phyloP scores from a whole-genome alignment of 1,140 invertebrate genomes.

The Thaumatotibia leucotreta region DNA sequence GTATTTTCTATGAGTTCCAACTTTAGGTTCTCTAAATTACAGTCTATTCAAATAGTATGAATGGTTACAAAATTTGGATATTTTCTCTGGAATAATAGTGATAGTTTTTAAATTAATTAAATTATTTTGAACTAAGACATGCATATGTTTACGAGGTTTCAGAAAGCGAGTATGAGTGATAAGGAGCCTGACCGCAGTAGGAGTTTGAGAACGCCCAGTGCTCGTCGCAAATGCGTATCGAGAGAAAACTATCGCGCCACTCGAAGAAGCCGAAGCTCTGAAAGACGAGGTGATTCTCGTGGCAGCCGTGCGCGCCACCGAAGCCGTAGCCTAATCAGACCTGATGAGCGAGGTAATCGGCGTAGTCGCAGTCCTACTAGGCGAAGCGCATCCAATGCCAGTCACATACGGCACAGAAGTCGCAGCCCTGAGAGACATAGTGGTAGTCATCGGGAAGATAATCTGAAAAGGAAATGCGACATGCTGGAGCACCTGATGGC shows the following conservation, averaged over 20 bases:
- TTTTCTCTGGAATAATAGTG: too few species aligned
- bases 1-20: too few species aligned
- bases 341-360: neutral
- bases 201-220: neutral
- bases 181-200: neutral
- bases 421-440: neutral
- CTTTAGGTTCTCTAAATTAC: too few species aligned
- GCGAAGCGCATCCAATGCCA: neutral
- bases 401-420: neutral
- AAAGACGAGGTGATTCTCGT: neutral
- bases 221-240: neutral
- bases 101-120: too few species aligned
- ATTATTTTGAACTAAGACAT: neutral
- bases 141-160: neutral
- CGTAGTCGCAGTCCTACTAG: neutral
- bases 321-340: neutral
- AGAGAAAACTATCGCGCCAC: neutral
- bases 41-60: too few species aligned
- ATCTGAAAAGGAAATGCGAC: neutral
- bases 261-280: neutral
- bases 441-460: neutral
- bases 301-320: neutral
- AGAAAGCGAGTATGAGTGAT: neutral
- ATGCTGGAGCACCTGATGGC: neutral
- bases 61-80: too few species aligned